Evolutionary conservation across 2,113 vertebrate genomes (phyloP).

Genomic region (Dunckerocampus dactyliophorus): DNA sequence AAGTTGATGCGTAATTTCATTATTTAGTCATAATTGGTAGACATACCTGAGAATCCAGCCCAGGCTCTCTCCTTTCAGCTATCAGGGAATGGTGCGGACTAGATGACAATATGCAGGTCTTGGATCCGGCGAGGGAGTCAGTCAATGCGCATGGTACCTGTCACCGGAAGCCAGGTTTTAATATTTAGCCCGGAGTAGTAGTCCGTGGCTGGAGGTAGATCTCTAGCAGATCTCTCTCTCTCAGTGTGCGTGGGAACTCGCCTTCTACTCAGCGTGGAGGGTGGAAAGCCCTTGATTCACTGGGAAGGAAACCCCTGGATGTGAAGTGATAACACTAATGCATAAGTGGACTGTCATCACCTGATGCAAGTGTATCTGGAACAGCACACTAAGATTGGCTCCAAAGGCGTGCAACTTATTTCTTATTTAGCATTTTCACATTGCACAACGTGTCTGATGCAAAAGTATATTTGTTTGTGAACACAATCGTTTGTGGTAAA

Average conservation of each 20-base stretch:
- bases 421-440: neutral
- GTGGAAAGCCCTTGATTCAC: conserved; percentile 69
- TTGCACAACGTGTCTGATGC: neutral
- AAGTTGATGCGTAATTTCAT: conserved; percentile 8
- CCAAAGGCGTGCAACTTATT: neutral
- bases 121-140: conserved; percentile 37
- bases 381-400: neutral
- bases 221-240: conserved; percentile 8
- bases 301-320: conserved; percentile 74
- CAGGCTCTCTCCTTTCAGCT: conserved; percentile 14
- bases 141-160: conserved; percentile 62
- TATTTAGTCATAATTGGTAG: conserved; percentile 21
- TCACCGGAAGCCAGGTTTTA: conserved; percentile 32
- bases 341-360: conserved; percentile 52
- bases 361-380: conserved; percentile 38
- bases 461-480: neutral
- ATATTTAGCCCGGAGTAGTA: conserved; percentile 27
- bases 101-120: conserved; percentile 48
- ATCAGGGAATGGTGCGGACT: conserved; percentile 56
- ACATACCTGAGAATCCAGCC: conserved; percentile 63
- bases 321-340: conserved; percentile 50
- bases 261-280: conserved; percentile 44
- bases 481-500: too few relatives aligned
- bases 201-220: conserved; percentile 34
- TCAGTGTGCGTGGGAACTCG: conserved; percentile 53